Evolutionary conservation across 2,888 invertebrate genomes (phyloP), one percentile per base, ranked within the genome.

Genomic region (Cheilosia soror): DNA sequence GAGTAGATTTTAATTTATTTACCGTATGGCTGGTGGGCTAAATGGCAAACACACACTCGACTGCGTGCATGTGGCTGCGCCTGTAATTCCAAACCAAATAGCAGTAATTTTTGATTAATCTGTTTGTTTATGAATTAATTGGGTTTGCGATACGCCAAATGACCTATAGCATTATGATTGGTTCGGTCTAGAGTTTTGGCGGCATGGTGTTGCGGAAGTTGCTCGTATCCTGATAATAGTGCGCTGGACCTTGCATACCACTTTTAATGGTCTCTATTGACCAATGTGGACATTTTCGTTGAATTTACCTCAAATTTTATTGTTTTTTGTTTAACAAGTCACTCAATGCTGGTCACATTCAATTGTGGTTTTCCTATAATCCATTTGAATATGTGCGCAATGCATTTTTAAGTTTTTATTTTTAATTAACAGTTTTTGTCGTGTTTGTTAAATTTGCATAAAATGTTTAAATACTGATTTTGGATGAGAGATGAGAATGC

Each of bases 61-160:
- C 49, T 33, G 15, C 40, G 53, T 51, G 49, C 65, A 71, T 60
- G 66, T 68, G 77, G 77, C 63, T 72, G 60, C 66, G 55, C 62
- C 63, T 81, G 85, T 85, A 85, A 81, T 81, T 71, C 81, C 71
- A 85, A 80, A 69, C 82, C 85, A 77, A 86, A 86, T 76, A 82
- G 82, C 86, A 86, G 82, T 82, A 86, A 82, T 86, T 86, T 86
- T 82, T 86, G 86, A 86, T 86, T 86, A 86, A 82, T 86, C 86
- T 86, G 73, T 86, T 86, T 86, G 86, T 78, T 82, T 78, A 86
- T 82, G 73, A 85, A 85, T 81, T 85, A 85, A 85, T 85, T 85
- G 81, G 72, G 81, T 68, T 77, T 77, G 66, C 81, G 85, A 80
- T 85, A 85, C 53, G 44, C 72, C 57, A 72, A 77, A 77, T 68